These are phyloP conservation scores for Athene cunicularia DNA, from an alignment of 2,113 vertebrate genomes.

Conservation along the genomic window DNA sequence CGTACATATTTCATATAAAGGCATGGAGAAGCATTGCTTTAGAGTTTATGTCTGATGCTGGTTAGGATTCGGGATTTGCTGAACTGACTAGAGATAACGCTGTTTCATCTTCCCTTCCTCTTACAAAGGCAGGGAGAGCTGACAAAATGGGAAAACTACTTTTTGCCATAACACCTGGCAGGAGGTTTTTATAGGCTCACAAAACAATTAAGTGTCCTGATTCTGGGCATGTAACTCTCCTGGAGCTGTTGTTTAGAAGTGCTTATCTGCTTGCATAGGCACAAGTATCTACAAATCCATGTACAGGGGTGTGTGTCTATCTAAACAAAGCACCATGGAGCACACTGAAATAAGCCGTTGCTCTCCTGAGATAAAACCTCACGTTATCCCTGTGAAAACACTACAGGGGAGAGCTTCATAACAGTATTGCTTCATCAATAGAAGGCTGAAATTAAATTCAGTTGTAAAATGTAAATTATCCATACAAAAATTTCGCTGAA, in stretches of 20 bases:
- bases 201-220: slow-evolving; percentile 11
- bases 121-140: background rate
- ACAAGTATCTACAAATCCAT: slow-evolving; percentile 2
- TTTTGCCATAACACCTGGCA: slow-evolving; percentile 12
- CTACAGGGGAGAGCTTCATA: background rate
- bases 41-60: background rate
- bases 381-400: background rate
- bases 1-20: background rate
- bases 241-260: slow-evolving; percentile 8
- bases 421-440: background rate
- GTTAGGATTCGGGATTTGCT: background rate
- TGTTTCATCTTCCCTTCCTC: background rate
- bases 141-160: background rate
- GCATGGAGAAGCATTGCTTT: background rate
- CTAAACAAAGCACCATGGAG: background rate
- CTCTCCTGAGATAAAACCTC: background rate
- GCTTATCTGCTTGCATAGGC: slow-evolving; percentile 35
- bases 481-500: background rate
- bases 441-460: background rate
- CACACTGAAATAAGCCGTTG: background rate
- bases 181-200: background rate
- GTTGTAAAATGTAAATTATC: background rate
- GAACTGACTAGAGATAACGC: background rate
- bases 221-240: slow-evolving; percentile 30
- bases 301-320: background rate